Evolutionary conservation across 2,888 invertebrate species (phyloP).

Genomic region (Micropterix aruncella): DNA sequence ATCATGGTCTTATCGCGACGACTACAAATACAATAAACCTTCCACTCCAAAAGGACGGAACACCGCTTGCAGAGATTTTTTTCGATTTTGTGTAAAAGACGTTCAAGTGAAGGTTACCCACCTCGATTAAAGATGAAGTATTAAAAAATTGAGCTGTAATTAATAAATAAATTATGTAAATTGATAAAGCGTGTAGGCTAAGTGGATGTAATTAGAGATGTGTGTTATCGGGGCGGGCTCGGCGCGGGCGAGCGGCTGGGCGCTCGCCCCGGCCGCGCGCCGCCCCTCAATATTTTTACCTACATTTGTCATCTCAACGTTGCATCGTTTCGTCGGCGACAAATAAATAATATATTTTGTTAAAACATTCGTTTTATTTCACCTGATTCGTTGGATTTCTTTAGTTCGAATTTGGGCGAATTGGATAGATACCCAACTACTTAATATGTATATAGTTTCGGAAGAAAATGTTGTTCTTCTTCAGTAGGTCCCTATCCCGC

Average conservation of each 20-base stretch:
- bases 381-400: too few species aligned
- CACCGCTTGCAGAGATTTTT: too few species aligned
- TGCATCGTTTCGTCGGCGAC: neutral
- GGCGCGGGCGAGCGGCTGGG: neutral
- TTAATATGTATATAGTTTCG: too few species aligned
- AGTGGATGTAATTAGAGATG: neutral
- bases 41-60: too few species aligned
- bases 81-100: too few species aligned
- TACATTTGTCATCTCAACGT: neutral
- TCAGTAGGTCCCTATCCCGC: too few species aligned
- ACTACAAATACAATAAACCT: too few species aligned
- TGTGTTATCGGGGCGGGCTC: neutral
- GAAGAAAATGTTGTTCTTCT: too few species aligned
- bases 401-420: too few species aligned
- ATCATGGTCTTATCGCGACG: neutral
- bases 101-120: conserved; percentile 44
- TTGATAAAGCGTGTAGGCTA: conserved; percentile 25
- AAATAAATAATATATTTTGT: neutral
- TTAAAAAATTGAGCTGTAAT: conserved; percentile 41
- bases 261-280: neutral
- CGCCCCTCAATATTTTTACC: neutral
- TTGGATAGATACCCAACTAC: too few species aligned
- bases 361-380: neutral
- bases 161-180: conserved; percentile 45
- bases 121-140: conserved; percentile 42